Evolutionary conservation across 1,140 invertebrate genomes (phyloP), one percentile per base, ranked within the genome.

Genomic region (Diorhabda elongata): DNA sequence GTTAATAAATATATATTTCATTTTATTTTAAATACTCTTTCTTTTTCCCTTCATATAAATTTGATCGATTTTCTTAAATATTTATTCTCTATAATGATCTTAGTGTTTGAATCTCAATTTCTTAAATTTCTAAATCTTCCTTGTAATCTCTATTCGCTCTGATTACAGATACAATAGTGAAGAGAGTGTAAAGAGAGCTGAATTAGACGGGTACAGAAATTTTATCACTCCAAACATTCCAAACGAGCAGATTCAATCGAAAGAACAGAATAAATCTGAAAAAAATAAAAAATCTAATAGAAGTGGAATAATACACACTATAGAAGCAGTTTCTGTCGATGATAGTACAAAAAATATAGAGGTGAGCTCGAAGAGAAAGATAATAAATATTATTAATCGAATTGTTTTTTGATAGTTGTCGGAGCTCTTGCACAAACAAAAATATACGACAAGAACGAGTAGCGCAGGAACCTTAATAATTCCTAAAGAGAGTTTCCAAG

Each of bases 401-500:
- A 52, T 52, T 52, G 6, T 2, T 52, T 8, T 52, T 52, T 52
- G 47, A 8, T 4, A 52, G 47, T n/a, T 52, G 6, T 6, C 6
- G n/a, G 47, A 52, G n/a, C n/a, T 52, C 4, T n/a, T 52, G 6
- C 47, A 52, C 47, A 52, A 41, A 3, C 71, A 68, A 71, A 74
- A 77, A 44, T 84, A 84, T 63, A 82, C 75, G 70, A 76, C 83
- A 64, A 76, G 83, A 60, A 82, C 81, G 64, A 81, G 82, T 70
- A 82, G 82, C 64, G 83, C 83, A n/a, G 83, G 83, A 59, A 84
- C 82, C 41, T 74, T 84, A 67, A 77, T 84, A 58, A 81, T 84
- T 61, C 77, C 77, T 56, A 81, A 84, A 42, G 83, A 84, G 67
- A 83, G 82, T 76, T 81, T 83, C 75, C 76, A 11, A 58, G 72